Base-by-base conservation (phyloP, 1,140 invertebrate genomes). In the Drosophila pectinifera region DNA sequence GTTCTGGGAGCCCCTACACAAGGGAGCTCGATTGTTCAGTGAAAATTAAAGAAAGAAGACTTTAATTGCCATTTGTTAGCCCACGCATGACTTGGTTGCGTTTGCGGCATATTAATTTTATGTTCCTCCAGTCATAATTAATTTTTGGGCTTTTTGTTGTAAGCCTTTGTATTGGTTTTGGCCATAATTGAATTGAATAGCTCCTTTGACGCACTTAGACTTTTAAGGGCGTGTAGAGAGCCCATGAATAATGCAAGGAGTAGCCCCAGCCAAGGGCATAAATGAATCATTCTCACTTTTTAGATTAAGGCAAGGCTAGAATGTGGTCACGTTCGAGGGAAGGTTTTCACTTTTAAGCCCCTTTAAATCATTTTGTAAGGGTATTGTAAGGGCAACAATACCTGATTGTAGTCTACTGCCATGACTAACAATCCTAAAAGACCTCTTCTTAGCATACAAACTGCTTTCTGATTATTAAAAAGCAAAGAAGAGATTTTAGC, bases 271-370 rank as follows among this genome's bases (percentile, higher is more conserved):
- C 13, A 11, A 38, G 36, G 16, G 11, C 31, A 31, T 57, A 34
- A 49, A 58, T 73, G 67, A 56, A 39, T 61, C 51, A 75, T 85
- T 85, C 65, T 86, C 82, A 82, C 82, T 85, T 85, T 81, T 85
- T 43, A 62, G 46, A n/a, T 31, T 31, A n/a, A 18, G 69, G 58
- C 28, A 57, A 10, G 57, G 49, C 42, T 49, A 38, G 49, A 74
- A 74, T 72, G 28, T 42, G 58, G 45, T 72, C 69, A 72, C 57
- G 49, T 74, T 41, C 26, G 0, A 10, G 5, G 28, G 11, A 16
- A 13, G n/a, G 11, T 51, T 70, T 70, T 69, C 67, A 69, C 67
- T 70, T 69, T 70, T 41, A 31, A 14, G 36, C 16, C 6, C 8
- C 22, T 22, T 13, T 39, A 13, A 39, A 54, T 20, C 10, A 1